Conservation (phyloP, 2,888 invertebrate genomes). For the Tetramorium bicarinatum region DNA sequence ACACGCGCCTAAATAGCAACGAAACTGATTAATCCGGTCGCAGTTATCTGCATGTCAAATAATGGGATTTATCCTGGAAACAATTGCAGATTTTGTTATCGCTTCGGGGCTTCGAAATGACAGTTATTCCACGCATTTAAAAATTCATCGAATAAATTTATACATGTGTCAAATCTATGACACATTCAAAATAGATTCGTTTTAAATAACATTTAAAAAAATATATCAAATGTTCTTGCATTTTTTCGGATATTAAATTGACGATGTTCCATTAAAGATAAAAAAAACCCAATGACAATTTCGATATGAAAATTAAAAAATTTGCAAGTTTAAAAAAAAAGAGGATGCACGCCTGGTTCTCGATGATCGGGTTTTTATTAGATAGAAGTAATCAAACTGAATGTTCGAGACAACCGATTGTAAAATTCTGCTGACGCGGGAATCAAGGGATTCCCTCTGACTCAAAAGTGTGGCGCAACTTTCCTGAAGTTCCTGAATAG, state of each 20-base stretch:
- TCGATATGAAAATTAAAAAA: background rate
- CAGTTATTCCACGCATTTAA: background rate
- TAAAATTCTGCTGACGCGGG: background rate
- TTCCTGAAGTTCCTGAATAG: conserved; percentile 29
- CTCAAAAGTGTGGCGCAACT: conserved; percentile 28
- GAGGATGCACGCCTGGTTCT: background rate
- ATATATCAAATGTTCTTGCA: background rate
- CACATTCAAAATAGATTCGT: background rate
- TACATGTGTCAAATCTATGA: background rate
- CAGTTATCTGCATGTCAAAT: background rate
- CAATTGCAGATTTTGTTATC: background rate
- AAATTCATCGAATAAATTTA: conserved; percentile 3
- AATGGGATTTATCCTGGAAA: background rate
- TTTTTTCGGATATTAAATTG: background rate
- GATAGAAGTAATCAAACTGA: background rate
- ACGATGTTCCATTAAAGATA: background rate
- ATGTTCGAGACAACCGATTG: background rate
- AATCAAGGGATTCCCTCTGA: background rate
- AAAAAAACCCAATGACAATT: background rate
- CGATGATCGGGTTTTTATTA: background rate
- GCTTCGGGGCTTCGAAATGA: background rate
- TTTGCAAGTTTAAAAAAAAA: background rate
- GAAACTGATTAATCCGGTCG: background rate
- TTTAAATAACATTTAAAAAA: background rate
- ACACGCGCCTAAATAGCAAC: background rate